Base-by-base conservation (phyloP, 2,113 vertebrate species). In the Pseudopipra pipra region DNA sequence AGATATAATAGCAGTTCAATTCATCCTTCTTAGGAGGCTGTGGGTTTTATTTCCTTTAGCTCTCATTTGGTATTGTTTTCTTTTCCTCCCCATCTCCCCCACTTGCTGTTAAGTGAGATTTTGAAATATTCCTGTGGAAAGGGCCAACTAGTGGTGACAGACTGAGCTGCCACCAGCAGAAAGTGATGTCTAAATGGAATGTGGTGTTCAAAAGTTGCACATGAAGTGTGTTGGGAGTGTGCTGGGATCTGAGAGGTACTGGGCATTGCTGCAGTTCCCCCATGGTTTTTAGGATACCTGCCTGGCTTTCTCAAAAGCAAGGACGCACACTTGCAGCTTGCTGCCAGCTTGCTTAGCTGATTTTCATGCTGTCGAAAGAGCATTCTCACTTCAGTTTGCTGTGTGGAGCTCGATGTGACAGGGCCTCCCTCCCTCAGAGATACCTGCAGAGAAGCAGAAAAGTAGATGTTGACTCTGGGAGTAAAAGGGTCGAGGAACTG, bases 71-170 rank as follows among this genome's bases (percentile, higher is more conserved):
- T n/a, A 16, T 33, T 37, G 66, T 68, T 89, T 84, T 83, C 33
- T 70, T 76, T 67, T 35, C 39, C 19, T 77, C 21, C 16, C 11
- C 17, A 41, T 6, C n/a, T 66, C 27, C 22, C 16, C 12, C 28
- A 21, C 22, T 3, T 41, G 44, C 44, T 62, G 21, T 71, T 51
- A 76, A 79, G 65, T 41, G 59, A 66, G 61, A 33, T 77, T 94
- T 94, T 85, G 75, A 90, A 94, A 77, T 74, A 56, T 71, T 63
- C 33, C 51, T 15, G n/a, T 59, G 66, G 67, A 65, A 91, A 74
- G 71, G 35, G 33, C 62, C 55, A 49, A 51, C 37, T 24, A 7
- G 56, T 41, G 78, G 37, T 70, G 81, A 55, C 62, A 82, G 70
- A 81, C 72, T 17, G 89, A 86, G 66, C 23, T 19, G 54, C 68